phyloP scores from a whole-genome alignment of 2,888 invertebrate species.

The Palloptera scutellata region DNA sequence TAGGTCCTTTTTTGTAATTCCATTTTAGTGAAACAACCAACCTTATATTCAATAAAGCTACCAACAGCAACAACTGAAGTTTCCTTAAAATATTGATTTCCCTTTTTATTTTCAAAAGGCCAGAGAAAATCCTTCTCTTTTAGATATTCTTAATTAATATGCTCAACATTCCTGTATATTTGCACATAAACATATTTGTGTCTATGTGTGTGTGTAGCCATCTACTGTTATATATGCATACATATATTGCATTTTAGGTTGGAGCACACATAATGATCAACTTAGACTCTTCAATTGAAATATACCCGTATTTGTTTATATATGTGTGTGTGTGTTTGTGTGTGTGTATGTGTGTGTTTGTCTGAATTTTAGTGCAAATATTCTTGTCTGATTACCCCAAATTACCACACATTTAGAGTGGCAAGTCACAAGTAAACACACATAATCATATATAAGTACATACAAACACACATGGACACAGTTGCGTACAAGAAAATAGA shows the following conservation, averaged over 20 bases:
- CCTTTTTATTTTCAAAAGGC: neutral
- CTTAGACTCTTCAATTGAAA: too few relatives aligned
- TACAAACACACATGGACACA: neutral
- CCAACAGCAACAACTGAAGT: slow-evolving; percentile 2
- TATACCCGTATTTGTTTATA: too few relatives aligned
- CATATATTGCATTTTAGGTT: neutral
- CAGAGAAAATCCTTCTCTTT: neutral
- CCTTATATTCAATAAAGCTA: neutral
- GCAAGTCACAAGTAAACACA: neutral
- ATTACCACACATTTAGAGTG: slow-evolving; percentile 29
- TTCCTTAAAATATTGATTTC: slow-evolving; percentile 25
- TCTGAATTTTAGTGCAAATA: slow-evolving; percentile 24
- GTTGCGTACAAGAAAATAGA: slow-evolving; percentile 8
- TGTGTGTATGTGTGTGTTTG: too few relatives aligned
- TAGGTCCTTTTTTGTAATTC: too few relatives aligned
- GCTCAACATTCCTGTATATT: slow-evolving; percentile 13
- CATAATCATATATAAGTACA: neutral
- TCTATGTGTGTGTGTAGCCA: slow-evolving; percentile 8
- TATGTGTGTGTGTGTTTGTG: too few relatives aligned
- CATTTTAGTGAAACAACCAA: too few relatives aligned
- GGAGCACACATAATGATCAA: too few relatives aligned
- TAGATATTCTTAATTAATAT: slow-evolving; percentile 34
- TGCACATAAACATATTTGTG: neutral
- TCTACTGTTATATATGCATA: neutral
- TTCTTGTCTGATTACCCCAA: slow-evolving; percentile 32